Conservation (phyloP, 2,113 vertebrate genomes). For the Hassar affinis region DNA sequence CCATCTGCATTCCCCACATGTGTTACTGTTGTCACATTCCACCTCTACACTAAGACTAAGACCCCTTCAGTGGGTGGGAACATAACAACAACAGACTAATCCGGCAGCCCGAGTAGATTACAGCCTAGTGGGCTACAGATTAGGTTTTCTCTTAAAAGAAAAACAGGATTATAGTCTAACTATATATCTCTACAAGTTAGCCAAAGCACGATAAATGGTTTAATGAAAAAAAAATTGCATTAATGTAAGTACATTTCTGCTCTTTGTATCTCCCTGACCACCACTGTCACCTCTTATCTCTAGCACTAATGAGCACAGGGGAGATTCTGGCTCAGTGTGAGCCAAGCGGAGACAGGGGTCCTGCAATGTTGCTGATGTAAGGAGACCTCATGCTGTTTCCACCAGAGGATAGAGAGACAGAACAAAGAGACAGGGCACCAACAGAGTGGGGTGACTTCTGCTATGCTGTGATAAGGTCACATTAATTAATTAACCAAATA, state of each 20-base stretch:
- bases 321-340: slow-evolving; percentile 65
- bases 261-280: slow-evolving; percentile 63
- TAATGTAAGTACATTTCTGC: slow-evolving; percentile 51
- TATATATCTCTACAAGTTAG: neutral
- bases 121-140: neutral
- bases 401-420: slow-evolving; percentile 60
- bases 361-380: slow-evolving; percentile 70
- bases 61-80: too few species aligned
- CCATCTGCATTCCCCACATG: too few species aligned
- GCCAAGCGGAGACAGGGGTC: slow-evolving; percentile 67
- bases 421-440: slow-evolving; percentile 3
- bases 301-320: slow-evolving; percentile 67
- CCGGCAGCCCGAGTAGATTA: neutral
- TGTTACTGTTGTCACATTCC: too few species aligned
- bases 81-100: neutral
- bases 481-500: slow-evolving; percentile 60
- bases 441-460: slow-evolving; percentile 24
- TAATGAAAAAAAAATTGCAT: slow-evolving; percentile 20
- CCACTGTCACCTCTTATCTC: slow-evolving; percentile 67
- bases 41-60: too few species aligned
- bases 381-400: slow-evolving; percentile 59
- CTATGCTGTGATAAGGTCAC: slow-evolving; percentile 65
- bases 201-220: slow-evolving; percentile 18
- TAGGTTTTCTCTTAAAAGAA: neutral
- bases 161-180: neutral